Evolutionary conservation across 2,888 invertebrate genomes (phyloP).

Genomic region (Caenorhabditis angaria): DNA sequence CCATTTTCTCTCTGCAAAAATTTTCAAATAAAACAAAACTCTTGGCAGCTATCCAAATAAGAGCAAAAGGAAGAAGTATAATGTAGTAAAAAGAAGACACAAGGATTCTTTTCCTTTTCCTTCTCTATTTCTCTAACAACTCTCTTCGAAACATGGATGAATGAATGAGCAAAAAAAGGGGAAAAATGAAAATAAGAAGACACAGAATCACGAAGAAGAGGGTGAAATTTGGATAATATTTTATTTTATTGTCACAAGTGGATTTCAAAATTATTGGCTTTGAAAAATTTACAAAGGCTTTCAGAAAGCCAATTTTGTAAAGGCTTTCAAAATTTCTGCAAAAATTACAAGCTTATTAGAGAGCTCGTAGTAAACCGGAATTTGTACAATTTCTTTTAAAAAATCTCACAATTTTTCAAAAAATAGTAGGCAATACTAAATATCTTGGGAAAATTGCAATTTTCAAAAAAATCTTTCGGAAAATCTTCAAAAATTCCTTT

Average conservation of each 20-base stretch:
- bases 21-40: background rate
- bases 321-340: no score
- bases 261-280: no score
- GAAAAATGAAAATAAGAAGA: conserved; percentile 11
- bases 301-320: no score
- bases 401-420: no score
- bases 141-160: background rate
- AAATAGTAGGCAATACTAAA: no score
- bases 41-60: conserved; percentile 7
- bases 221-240: conserved; percentile 18
- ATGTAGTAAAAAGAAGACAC: conserved; percentile 11
- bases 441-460: no score
- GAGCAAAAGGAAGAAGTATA: conserved; percentile 5
- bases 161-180: background rate
- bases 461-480: no score
- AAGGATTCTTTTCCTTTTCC: conserved; percentile 13
- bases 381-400: no score
- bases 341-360: no score
- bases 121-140: background rate
- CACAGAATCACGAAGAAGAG: conserved; percentile 15
- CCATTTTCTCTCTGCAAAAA: background rate
- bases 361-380: no score
- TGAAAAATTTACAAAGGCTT: no score
- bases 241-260: conserved; percentile 9
- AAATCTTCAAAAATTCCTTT: no score